phyloP scores from a whole-genome alignment of 2,113 vertebrate species.

The Thomomys bottae region DNA sequence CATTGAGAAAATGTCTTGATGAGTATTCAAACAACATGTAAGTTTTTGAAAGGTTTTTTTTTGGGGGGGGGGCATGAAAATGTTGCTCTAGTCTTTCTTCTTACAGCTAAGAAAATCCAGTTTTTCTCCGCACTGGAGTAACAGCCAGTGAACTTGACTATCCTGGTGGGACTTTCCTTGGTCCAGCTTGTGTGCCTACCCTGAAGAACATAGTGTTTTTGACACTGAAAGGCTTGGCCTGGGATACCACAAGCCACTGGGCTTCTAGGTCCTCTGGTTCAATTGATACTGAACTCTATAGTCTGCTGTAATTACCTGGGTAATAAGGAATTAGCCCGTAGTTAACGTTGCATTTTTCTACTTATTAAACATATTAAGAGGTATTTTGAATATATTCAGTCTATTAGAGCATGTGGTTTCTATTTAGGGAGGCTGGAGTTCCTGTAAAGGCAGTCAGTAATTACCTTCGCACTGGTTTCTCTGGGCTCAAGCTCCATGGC shows the following conservation, averaged over 20 bases:
- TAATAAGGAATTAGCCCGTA: conserved; percentile 90
- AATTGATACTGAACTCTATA: conserved; percentile 67
- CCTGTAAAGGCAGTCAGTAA: conserved; percentile 88
- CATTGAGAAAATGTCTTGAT: background rate
- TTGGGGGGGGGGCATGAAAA: background rate
- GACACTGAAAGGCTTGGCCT: conserved; percentile 65
- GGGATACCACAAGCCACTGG: conserved; percentile 80
- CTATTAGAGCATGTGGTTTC: conserved; percentile 96
- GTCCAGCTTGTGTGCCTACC: background rate
- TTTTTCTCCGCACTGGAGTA: conserved; percentile 60
- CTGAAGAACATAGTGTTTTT: conserved; percentile 66
- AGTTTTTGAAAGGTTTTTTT: conserved; percentile 12
- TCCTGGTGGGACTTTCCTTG: conserved; percentile 45
- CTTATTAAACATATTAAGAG: conserved; percentile 97
- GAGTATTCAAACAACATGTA: background rate
- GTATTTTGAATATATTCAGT: conserved; percentile 85
- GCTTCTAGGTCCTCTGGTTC: conserved; percentile 76
- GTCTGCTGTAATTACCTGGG: conserved; percentile 77
- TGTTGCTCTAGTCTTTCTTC: conserved; percentile 42
- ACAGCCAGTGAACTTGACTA: conserved; percentile 68
- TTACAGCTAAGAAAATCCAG: conserved; percentile 58
- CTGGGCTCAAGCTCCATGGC: conserved; percentile 85
- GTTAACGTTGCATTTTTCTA: conserved; percentile 93
- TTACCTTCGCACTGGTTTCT: conserved; percentile 88
- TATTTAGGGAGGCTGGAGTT: conserved; percentile 94